Conservation (phyloP, 2,888 invertebrate species). For the Melanostoma scalare region DNA sequence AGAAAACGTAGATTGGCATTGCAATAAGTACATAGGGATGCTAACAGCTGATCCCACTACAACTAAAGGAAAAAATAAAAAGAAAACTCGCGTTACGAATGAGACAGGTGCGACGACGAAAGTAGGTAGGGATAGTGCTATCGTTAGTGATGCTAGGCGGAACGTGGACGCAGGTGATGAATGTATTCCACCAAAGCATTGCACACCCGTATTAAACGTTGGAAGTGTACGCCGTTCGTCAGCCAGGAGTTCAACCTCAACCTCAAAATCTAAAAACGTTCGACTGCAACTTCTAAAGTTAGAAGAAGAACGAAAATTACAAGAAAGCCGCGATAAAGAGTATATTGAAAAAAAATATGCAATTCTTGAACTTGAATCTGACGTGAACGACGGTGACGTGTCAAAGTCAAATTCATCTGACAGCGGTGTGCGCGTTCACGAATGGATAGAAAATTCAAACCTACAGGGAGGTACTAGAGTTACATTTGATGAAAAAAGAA, state of each 20-base stretch:
- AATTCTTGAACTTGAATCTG: neutral
- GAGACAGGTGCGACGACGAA: too few species aligned
- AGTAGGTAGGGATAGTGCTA: too few species aligned
- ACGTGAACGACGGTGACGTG: neutral
- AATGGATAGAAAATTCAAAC: neutral
- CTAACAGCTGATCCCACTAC: slow-evolving; percentile 1
- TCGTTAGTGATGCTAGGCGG: too few species aligned
- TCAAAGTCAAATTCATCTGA: neutral
- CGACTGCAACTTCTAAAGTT: slow-evolving; percentile 15
- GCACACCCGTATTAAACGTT: neutral
- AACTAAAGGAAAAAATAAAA: too few species aligned
- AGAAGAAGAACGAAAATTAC: slow-evolving; percentile 17
- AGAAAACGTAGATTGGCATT: slow-evolving; percentile 6
- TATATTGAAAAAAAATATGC: slow-evolving; percentile 31
- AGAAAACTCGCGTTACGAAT: neutral
- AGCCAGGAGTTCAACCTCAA: neutral
- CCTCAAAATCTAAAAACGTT: neutral
- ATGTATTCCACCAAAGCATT: too few species aligned
- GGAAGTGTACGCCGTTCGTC: neutral
- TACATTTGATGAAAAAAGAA: neutral
- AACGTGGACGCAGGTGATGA: too few species aligned
- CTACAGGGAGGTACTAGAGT: neutral
- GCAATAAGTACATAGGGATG: neutral
- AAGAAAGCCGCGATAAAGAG: slow-evolving; percentile 6
- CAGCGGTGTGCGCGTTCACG: neutral